Conservation (phyloP, 2,888 invertebrate genomes). For the Leucophora obtusa region DNA sequence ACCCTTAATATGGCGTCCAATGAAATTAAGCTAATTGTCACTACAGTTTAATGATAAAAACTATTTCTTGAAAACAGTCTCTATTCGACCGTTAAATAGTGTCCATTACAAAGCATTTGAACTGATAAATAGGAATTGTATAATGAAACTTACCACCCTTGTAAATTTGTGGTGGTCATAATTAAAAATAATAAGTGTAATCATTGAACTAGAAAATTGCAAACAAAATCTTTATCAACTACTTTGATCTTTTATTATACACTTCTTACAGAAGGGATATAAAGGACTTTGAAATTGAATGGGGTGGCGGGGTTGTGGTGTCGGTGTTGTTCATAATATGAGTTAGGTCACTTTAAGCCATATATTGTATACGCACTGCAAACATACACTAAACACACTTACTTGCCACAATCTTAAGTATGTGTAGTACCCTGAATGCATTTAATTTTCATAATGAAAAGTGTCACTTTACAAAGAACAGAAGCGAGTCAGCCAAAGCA, state of each 20-base stretch:
- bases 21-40: background rate
- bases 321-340: background rate
- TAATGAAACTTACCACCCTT: background rate
- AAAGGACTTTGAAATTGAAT: background rate
- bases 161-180: constrained; percentile 23
- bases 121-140: constrained; percentile 14
- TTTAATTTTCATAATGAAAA: constrained; percentile 59
- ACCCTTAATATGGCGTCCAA: too few relatives aligned
- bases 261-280: constrained; percentile 24
- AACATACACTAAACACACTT: background rate
- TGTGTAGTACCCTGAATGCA: constrained; percentile 41
- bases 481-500: constrained; percentile 4
- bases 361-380: background rate
- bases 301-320: background rate
- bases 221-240: constrained; percentile 56
- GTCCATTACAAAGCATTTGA: constrained; percentile 26
- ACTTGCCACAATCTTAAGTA: constrained; percentile 5
- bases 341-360: background rate
- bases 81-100: background rate
- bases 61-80: background rate
- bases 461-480: constrained; percentile 55
- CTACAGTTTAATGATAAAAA: background rate
- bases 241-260: constrained; percentile 50
- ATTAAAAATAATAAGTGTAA: constrained; percentile 57
- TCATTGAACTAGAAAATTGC: constrained; percentile 60